Conservation (phyloP, 2,888 invertebrate species). For the Drosophila ochracea region DNA sequence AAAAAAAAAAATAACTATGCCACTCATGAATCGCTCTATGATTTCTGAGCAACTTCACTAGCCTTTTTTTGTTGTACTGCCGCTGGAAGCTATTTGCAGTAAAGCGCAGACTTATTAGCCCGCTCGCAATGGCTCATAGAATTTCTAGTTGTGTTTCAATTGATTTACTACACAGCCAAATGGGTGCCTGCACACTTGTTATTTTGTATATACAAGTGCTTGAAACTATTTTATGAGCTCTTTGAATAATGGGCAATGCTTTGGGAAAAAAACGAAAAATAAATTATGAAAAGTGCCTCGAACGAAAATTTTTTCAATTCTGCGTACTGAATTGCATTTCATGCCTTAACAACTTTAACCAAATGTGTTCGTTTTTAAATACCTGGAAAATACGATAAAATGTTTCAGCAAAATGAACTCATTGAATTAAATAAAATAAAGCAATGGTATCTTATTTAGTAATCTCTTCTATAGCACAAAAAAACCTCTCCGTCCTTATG, state of each 20-base stretch:
- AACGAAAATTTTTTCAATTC: not conserved
- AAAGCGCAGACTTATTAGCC: slow-evolving; percentile 67
- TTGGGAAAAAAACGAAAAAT: slow-evolving; percentile 10
- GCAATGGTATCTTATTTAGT: not conserved
- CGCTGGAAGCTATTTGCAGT: slow-evolving; percentile 44
- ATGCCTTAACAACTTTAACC: slow-evolving; percentile 6
- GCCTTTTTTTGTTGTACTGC: slow-evolving; percentile 6
- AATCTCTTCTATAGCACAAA: not conserved
- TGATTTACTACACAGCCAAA: slow-evolving; percentile 61
- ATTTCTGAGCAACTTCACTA: slow-evolving; percentile 33
- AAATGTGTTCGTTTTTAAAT: slow-evolving; percentile 2
- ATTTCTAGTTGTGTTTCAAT: slow-evolving; percentile 54
- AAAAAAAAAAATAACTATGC: slow-evolving; percentile 25
- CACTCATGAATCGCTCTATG: slow-evolving; percentile 38
- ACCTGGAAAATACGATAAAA: not conserved
- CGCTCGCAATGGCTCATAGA: slow-evolving; percentile 56
- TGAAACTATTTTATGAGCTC: slow-evolving; percentile 44
- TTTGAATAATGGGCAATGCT: slow-evolving; percentile 34
- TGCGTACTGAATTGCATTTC: not conserved
- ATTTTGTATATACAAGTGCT: slow-evolving; percentile 40
- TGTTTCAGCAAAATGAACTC: not conserved
- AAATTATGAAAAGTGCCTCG: slow-evolving; percentile 10
- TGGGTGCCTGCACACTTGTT: slow-evolving; percentile 36
- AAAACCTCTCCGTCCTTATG: not conserved
- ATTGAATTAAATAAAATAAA: not conserved